Evolutionary conservation across 2,797 vertebrate species (phyloP), one percentile per base, ranked within the genome.

Genomic region (Echeneis naucrates): DNA sequence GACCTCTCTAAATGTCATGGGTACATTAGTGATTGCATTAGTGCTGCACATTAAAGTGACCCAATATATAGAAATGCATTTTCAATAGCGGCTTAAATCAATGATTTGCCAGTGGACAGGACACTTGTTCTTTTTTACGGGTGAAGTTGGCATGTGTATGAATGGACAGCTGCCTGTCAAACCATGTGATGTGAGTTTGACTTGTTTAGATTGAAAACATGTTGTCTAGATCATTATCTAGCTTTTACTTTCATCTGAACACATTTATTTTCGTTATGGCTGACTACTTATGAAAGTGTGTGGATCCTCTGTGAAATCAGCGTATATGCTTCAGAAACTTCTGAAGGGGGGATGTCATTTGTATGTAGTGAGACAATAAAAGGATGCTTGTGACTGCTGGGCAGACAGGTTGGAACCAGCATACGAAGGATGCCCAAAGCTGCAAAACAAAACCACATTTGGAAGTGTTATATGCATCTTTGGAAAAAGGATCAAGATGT

Each of bases 351-450:
- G 47, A 37, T 37, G 75, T 82, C 68, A 78, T 84, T 78, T 80
- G 65, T 82, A 60, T 70, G 85, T 60, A 68, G 64, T 37, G 83
- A 85, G 69, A 92, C 89, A 89, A 91, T 92, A 87, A 92, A 80
- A 88, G 80, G 86, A 91, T 89, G 85, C 81, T 76, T 86, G 86
- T 89, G 83, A 81, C 84, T 79, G 77, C 87, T 82, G 0, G 72
- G 78, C 88, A 93, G 91, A 92, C 92, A 80, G 80, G 72, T 75
- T 75, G 92, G 92, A 93, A 91, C 92, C 90, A 70, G 73, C 76
- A 68, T 68, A 80, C 69, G 79, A 82, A 85, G 79, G 85, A 63
- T 83, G 87, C 88, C 88, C 78, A 88, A 85, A 79, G 79, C 78
- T 87, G 73, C 80, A 88, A 86, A 88, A 91, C 82, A 88, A 85